phyloP scores from a whole-genome alignment of 1,140 invertebrate species.

The Cherax destructor region DNA sequence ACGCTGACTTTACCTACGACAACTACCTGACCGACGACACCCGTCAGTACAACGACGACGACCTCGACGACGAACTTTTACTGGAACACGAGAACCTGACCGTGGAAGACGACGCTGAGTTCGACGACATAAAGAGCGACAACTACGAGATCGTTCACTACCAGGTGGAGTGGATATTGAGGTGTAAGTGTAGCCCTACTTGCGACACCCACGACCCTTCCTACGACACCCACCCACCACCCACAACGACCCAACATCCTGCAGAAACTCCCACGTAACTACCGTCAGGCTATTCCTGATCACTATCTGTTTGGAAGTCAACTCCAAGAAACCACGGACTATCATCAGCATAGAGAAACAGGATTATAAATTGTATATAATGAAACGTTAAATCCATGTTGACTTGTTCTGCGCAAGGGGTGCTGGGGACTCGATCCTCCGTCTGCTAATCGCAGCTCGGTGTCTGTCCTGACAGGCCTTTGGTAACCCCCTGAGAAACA shows the following conservation, averaged over 20 bases:
- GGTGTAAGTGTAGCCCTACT: constrained; percentile 36
- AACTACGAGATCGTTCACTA: constrained; percentile 56
- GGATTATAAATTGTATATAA: no score
- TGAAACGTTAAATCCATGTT: no score
- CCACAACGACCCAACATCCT: not conserved
- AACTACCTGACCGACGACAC: not conserved
- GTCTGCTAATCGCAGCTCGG: no score
- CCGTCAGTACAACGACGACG: not conserved
- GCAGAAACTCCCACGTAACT: not conserved
- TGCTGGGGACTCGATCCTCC: no score
- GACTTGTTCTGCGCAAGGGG: no score
- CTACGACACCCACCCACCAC: not conserved
- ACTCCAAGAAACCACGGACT: not conserved
- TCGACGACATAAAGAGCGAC: constrained; percentile 54
- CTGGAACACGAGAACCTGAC: constrained; percentile 51
- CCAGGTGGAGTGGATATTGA: constrained; percentile 63
- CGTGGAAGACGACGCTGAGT: constrained; percentile 47
- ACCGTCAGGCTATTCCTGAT: not conserved
- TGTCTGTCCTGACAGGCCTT: no score
- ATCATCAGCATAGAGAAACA: not conserved
- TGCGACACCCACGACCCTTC: not conserved
- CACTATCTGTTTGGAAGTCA: not conserved
- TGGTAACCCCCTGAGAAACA: not conserved
- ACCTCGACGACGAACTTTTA: constrained; percentile 10
- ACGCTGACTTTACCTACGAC: not conserved